Conservation (phyloP, 1,140 invertebrate species). For the Bombus waltoni region DNA sequence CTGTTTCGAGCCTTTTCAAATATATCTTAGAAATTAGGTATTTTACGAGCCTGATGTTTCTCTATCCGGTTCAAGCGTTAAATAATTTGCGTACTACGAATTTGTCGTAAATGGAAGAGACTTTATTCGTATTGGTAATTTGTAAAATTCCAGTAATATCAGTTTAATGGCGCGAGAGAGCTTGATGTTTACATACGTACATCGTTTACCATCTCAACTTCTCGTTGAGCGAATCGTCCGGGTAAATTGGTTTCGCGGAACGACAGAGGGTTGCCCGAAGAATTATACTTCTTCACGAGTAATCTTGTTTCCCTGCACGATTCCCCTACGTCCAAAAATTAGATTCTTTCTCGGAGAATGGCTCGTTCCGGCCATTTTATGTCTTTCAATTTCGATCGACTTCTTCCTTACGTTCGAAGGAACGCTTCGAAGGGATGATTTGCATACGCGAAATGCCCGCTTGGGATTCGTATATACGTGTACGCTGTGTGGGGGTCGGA, state of each 20-base stretch:
- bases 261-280: background rate
- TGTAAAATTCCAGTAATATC: no score
- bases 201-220: background rate
- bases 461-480: background rate
- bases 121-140: no score
- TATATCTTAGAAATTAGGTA: no score
- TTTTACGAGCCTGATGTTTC: no score
- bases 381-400: constrained; percentile 22
- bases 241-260: background rate
- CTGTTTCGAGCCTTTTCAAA: no score
- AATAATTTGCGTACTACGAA: no score
- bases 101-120: no score
- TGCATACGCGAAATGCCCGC: background rate
- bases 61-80: no score
- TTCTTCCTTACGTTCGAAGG: background rate
- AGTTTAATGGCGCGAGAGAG: no score
- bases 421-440: no score
- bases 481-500: background rate
- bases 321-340: background rate
- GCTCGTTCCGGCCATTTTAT: background rate
- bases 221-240: background rate
- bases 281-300: background rate
- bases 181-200: no score
- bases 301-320: background rate
- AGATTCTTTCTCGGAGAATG: background rate